Base-by-base conservation (phyloP, 2,888 invertebrate species). In the Ormyrus nitidulus region DNA sequence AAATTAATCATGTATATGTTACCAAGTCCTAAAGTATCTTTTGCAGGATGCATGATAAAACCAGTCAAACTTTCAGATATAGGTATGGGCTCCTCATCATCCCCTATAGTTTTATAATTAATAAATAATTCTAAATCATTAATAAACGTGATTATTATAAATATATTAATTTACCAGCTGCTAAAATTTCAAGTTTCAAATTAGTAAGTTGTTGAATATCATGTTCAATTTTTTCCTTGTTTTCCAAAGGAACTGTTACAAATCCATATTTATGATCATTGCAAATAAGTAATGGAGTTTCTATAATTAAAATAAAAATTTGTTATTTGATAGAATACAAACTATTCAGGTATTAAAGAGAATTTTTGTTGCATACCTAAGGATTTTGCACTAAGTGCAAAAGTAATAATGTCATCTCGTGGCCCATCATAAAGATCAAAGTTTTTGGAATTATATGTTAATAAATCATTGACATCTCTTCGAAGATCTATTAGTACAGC, bases 1-100 rank as follows among this genome's bases (percentile, higher is more conserved):
- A 99, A 91, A 91, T 99, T 99, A 13, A 99, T 98, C 94, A 99
- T 94, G 88, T 94, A 99, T 71, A 99, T 94, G 87, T 95, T 93
- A 88, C 96, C 95, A 83, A 97, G 93, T 0, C 94, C 94, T 61
- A 96, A 91, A 77, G 93, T 95, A 85, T 94, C 94, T 72, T 92
- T 92, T 11, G 86, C 83, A 0, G 92, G 92, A 85, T 88, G 87
- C 48, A 77, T 82, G 3, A 91, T 86, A 79, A 89, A 92, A 77
- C 86, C 82, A 81, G 85, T 83, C 79, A 91, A 83, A 75, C 83
- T 82, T 19, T 85, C 84, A 62, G 86, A 88, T 44, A 91, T 80
- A 2, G 86, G 85, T 56, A 92, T 84, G 13, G 88, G 85, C 68
- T 86, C 83, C 77, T 89, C 86, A 71, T 89, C 86, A 69, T 87